Conservation (phyloP, 2,888 invertebrate species). For the Melangyna quadrimaculata region DNA sequence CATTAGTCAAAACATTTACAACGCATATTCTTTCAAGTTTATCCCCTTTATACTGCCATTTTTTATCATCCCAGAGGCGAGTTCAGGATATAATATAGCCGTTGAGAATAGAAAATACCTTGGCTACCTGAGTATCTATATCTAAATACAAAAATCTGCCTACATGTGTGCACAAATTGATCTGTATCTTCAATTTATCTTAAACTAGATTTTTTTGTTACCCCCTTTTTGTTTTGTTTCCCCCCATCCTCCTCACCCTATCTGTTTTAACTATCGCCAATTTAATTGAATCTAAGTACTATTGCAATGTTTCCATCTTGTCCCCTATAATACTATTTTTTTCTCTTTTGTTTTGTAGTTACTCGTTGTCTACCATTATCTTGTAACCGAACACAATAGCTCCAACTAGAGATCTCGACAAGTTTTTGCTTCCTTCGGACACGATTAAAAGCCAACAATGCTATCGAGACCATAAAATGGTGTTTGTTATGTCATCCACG, state of each 20-base stretch:
- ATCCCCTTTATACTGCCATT: not conserved
- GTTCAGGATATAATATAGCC: not conserved
- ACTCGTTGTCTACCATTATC: conserved; percentile 30
- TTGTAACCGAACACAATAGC: conserved; percentile 36
- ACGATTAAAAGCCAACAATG: conserved; percentile 54
- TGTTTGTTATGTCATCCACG: conserved; percentile 60
- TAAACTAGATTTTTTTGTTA: conserved; percentile 45
- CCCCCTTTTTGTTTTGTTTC: not conserved
- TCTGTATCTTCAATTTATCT: conserved; percentile 68
- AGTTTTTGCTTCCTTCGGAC: conserved; percentile 55
- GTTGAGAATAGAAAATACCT: not conserved
- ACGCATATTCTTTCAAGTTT: conserved; percentile 13
- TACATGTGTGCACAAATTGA: conserved; percentile 63
- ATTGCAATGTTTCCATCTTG: conserved; percentile 24
- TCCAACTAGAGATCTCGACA: conserved; percentile 14
- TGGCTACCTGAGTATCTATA: not conserved
- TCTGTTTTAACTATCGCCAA: conserved; percentile 8
- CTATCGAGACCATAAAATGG: conserved; percentile 51
- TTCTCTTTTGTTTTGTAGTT: not conserved
- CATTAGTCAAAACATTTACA: conserved; percentile 51
- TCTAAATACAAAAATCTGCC: conserved; percentile 24
- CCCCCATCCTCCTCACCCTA: not conserved
- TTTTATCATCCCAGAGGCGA: not conserved
- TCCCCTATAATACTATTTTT: conserved; percentile 7
- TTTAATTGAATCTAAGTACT: conserved; percentile 54